phyloP scores from a whole-genome alignment of 2,797 vertebrate genomes.

The Eulemur albifrons region DNA sequence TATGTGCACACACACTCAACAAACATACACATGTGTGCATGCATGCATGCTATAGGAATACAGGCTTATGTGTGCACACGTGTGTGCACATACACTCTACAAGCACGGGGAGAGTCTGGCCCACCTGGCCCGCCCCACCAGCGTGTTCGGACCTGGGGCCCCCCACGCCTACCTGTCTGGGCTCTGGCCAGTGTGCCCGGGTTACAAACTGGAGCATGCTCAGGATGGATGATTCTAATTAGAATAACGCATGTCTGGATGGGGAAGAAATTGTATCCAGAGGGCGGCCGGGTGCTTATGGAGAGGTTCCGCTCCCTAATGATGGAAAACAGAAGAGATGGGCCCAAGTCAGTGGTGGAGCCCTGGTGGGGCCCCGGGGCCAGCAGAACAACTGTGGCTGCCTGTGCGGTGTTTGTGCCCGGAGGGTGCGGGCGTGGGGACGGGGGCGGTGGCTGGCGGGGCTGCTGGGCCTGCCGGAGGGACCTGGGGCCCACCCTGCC shows the following conservation, averaged over 20 bases:
- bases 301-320: neutral
- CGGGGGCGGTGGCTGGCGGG: accelerated
- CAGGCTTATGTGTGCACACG: too few species aligned
- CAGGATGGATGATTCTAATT: neutral
- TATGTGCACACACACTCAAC: too few species aligned
- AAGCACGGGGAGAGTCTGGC: too few species aligned
- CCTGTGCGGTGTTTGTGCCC: neutral
- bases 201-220: neutral
- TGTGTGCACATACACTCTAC: accelerated
- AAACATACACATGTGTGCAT: too few species aligned
- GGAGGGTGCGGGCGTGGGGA: accelerated
- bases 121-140: accelerated
- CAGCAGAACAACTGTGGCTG: accelerated
- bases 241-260: accelerated
- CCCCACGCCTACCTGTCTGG: neutral
- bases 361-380: accelerated
- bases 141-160: accelerated
- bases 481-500: neutral
- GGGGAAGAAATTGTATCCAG: neutral
- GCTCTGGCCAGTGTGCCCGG: accelerated
- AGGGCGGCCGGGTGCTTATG: neutral
- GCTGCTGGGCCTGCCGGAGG: neutral
- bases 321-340: neutral
- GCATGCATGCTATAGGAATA: too few species aligned
- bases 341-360: neutral